phyloP scores from a whole-genome alignment of 1,140 invertebrate species.

The Trichoplusia ni region DNA sequence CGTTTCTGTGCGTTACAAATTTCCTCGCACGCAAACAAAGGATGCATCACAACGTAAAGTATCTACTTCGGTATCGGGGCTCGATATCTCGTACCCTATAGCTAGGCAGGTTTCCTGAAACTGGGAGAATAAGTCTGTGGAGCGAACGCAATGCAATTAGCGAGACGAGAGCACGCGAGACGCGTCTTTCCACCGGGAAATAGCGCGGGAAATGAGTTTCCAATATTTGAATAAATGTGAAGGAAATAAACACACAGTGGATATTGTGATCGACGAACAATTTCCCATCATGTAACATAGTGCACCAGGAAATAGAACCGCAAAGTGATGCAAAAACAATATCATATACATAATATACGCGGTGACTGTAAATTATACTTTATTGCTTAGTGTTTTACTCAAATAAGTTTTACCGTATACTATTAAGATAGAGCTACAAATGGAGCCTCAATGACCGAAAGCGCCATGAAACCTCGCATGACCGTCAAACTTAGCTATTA shows the following conservation, averaged over 20 bases:
- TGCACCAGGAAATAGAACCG: slow-evolving; percentile 33
- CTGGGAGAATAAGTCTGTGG: slow-evolving; percentile 36
- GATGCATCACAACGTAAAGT: background rate
- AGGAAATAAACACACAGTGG: slow-evolving; percentile 76
- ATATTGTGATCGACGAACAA: slow-evolving; percentile 63
- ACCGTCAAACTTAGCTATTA: no score
- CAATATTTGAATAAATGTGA: slow-evolving; percentile 74
- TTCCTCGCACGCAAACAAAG: no score
- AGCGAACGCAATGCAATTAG: slow-evolving; percentile 59
- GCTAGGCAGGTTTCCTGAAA: slow-evolving; percentile 16
- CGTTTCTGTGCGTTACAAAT: no score
- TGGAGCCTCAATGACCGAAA: no score
- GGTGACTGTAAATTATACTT: no score
- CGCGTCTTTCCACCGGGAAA: slow-evolving; percentile 54
- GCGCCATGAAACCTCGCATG: no score
- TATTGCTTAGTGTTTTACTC: no score
- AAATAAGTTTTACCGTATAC: no score
- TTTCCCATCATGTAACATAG: slow-evolving; percentile 34
- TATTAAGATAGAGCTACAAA: no score
- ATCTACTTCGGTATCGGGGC: background rate
- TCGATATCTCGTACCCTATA: background rate
- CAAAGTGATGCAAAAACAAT: slow-evolving; percentile 18
- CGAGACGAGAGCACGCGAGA: slow-evolving; percentile 14
- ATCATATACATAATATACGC: no score
- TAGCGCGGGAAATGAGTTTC: slow-evolving; percentile 74